phyloP scores from a whole-genome alignment of 2,113 vertebrate genomes.

The Rostratula benghalensis region DNA sequence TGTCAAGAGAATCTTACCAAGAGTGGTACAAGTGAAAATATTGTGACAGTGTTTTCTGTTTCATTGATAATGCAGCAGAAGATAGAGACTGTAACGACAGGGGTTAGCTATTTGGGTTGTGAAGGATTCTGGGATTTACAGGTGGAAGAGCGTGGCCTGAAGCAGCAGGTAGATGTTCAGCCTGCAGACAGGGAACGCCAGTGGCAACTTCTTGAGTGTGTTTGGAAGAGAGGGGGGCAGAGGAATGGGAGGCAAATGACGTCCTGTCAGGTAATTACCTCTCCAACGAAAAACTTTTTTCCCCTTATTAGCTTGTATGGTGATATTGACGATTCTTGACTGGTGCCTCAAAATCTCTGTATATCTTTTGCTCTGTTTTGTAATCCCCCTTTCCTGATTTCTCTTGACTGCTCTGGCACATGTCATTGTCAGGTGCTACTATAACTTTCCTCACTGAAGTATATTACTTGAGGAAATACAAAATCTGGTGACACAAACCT shows the following conservation, averaged over 20 bases:
- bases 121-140: not conserved
- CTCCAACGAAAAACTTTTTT: not conserved
- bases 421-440: constrained; percentile 4
- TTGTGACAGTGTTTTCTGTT: not conserved
- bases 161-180: not conserved
- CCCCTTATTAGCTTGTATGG: not conserved
- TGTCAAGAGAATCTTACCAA: not conserved
- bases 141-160: not conserved
- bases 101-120: not conserved
- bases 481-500: not conserved
- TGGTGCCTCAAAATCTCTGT: not conserved
- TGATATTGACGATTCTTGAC: not conserved
- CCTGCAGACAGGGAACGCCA: not conserved
- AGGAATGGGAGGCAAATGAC: not conserved
- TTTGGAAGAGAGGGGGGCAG: not conserved
- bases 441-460: not conserved
- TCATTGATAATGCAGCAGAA: not conserved
- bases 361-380: not conserved
- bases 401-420: not conserved
- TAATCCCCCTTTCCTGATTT: not conserved
- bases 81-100: not conserved
- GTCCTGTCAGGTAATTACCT: constrained; percentile 3
- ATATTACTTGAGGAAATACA: not conserved
- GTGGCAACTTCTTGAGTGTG: not conserved
- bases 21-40: not conserved